A percentile compares a stretch with the other conserved stretches of the same genome.
Conservation (phyloP, 2,797 vertebrate species). For the Heliangelus exortis region DNA sequence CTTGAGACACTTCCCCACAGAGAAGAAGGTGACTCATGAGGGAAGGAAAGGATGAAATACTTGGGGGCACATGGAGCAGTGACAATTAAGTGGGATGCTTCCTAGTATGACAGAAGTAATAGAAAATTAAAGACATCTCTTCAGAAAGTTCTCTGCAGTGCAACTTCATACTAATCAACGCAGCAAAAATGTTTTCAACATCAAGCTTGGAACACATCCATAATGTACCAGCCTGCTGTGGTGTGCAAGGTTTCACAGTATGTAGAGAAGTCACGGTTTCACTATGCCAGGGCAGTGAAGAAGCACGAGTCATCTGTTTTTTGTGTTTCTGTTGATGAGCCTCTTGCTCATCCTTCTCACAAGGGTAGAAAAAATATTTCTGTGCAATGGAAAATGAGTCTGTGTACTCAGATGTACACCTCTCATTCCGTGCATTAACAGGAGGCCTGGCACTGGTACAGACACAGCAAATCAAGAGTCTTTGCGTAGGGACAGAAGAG, state of each 20-base stretch:
- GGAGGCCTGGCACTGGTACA: neutral
- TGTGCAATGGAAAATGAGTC: neutral
- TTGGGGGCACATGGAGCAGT: neutral
- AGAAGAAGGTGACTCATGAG: neutral
- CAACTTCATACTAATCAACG: neutral
- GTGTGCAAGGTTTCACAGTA: neutral
- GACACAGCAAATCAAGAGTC: neutral
- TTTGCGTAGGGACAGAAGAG: fast-evolving
- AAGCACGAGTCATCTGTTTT: neutral
- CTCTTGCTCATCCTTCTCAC: neutral
- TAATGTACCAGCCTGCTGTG: neutral
- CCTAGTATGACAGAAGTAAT: neutral
- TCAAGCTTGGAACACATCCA: neutral
- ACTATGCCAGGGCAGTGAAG: fast-evolving
- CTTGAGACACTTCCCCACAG: neutral
- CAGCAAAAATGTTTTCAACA: neutral
- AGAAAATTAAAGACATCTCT: neutral
- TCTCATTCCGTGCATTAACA: neutral
- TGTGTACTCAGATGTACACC: neutral
- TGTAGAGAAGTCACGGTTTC: neutral
- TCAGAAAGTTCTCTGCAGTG: neutral
- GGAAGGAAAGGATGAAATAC: neutral
- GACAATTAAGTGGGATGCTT: neutral
- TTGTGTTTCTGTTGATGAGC: neutral
- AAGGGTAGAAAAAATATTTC: neutral